These are phyloP conservation scores for Callyntrura sp. DNA, from an alignment of 2,888 invertebrate species.

Conservation along the genomic window DNA sequence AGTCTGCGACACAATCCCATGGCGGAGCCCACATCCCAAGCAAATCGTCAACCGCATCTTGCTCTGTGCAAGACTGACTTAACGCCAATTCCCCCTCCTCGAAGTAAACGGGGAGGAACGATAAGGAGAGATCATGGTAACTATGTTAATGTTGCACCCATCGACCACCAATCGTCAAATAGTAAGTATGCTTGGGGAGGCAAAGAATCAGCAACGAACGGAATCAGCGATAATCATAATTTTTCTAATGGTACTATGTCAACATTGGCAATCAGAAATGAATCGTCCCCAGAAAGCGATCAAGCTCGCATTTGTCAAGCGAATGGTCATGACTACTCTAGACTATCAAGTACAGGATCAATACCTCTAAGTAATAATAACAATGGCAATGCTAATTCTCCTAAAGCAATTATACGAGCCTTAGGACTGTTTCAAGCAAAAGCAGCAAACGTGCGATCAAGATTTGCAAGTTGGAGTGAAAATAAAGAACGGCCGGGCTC, in stretches of 20 bases:
- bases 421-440: constrained; percentile 83
- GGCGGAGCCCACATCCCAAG: background rate
- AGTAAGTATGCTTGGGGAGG: constrained; percentile 32
- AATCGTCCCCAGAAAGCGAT: constrained; percentile 4
- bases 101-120: constrained; percentile 76
- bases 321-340: constrained; percentile 56
- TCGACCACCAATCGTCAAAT: background rate
- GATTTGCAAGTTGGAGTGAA: constrained; percentile 82
- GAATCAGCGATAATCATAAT: constrained; percentile 32
- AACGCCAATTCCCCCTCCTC: constrained; percentile 81
- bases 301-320: constrained; percentile 29
- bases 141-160: constrained; percentile 55
- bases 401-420: constrained; percentile 82
- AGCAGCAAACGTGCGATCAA: constrained; percentile 82
- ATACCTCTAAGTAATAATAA: constrained; percentile 46
- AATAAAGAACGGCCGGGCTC: constrained; percentile 73
- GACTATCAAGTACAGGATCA: constrained; percentile 34
- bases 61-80: constrained; percentile 46
- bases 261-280: constrained; percentile 46
- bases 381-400: constrained; percentile 71
- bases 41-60: constrained; percentile 10
- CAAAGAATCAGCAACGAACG: constrained; percentile 41
- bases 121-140: constrained; percentile 48
- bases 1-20: background rate
- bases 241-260: constrained; percentile 53